Percentiles rank a stretch among this genome's conserved stretches.
These are phyloP conservation scores for Manis pentadactyla DNA, from an alignment of 2,797 vertebrate species.

Conservation along the genomic window DNA sequence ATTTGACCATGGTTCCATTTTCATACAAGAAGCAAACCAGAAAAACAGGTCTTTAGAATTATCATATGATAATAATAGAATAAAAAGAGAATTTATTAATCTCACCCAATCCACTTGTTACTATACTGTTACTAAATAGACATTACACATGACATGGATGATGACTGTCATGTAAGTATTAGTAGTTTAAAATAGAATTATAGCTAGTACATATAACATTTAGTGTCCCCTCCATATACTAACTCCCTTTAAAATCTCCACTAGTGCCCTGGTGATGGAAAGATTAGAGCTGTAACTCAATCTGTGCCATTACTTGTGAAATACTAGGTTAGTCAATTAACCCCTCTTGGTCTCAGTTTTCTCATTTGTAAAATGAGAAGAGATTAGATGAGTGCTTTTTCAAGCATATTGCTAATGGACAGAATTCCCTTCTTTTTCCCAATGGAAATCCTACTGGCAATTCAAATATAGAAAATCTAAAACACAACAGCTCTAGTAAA, in stretches of 20 bases:
- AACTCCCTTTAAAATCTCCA: not conserved
- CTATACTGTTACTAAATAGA: not conserved
- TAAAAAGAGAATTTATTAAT: not conserved
- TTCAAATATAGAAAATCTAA: not conserved
- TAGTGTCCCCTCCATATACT: not conserved
- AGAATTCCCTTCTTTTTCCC: not conserved
- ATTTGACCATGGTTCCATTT: not conserved
- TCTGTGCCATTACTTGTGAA: not conserved
- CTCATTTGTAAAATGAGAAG: conserved; percentile 55
- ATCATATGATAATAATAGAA: not conserved
- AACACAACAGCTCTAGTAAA: not conserved
- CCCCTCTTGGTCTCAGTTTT: not conserved
- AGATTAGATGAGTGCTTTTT: not conserved
- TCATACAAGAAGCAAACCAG: not conserved
- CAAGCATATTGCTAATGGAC: conserved; percentile 13
- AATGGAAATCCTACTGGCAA: conserved; percentile 3
- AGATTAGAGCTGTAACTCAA: not conserved
- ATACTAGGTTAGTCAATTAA: not conserved
- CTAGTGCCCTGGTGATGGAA: not conserved
- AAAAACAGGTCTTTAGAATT: not conserved
- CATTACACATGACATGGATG: not conserved
- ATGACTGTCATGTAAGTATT: not conserved
- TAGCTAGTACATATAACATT: no score
- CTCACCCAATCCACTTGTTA: not conserved
- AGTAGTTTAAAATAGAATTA: not conserved